A percentile compares a stretch with the other conserved stretches of the same genome.
Evolutionary conservation across 37 sponge, comb jelly and placozoan genomes (phyloP).

Genomic region (Haliclona indistincta): DNA sequence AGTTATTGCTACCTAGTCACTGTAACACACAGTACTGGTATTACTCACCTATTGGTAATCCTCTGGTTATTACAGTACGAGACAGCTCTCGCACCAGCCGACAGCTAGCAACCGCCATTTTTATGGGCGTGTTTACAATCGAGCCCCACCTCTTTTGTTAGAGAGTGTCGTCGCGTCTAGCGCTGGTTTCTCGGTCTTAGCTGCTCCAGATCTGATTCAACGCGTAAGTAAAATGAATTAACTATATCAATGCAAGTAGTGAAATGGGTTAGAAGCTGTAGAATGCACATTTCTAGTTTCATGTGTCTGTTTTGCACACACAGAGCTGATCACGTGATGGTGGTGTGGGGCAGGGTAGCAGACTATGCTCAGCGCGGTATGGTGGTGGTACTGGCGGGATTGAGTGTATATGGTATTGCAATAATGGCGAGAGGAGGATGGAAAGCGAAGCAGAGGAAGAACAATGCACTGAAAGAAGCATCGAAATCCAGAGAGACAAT

Average conservation of each 20-base stretch:
- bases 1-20: too few relatives aligned
- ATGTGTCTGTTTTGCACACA: not conserved
- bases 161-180: too few relatives aligned
- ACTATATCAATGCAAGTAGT: not conserved
- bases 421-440: not conserved
- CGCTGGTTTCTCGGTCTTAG: too few relatives aligned
- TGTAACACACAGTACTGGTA: too few relatives aligned
- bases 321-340: not conserved
- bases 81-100: too few relatives aligned
- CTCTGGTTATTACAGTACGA: too few relatives aligned
- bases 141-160: too few relatives aligned
- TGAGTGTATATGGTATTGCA: not conserved
- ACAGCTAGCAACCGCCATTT: not conserved
- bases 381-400: not conserved
- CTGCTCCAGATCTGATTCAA: too few relatives aligned
- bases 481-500: too few relatives aligned
- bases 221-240: not conserved
- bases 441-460: not conserved
- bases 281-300: not conserved
- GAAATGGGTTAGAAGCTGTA: not conserved
- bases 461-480: not conserved
- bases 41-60: too few relatives aligned
- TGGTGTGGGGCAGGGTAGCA: not conserved
- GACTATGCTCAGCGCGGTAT: not conserved
- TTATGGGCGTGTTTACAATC: not conserved